Evolutionary conservation across 1,140 invertebrate species (phyloP).

Genomic region (Coelopa frigida): DNA sequence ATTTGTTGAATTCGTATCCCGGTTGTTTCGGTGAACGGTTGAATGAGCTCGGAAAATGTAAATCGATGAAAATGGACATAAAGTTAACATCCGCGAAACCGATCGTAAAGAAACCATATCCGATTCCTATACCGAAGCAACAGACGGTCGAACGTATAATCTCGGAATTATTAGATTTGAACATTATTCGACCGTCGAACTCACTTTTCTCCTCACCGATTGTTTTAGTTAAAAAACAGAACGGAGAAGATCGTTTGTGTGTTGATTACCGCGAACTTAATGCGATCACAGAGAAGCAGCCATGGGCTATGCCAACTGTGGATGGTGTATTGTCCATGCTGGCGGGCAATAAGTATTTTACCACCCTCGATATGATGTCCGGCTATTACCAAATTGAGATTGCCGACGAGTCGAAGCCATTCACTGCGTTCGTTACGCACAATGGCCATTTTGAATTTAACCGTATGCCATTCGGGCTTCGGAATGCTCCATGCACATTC

Average conservation of each 20-base stretch:
- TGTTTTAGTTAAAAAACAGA: constrained; percentile 10
- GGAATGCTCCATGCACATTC: constrained; percentile 1
- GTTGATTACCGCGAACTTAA: constrained; percentile 9
- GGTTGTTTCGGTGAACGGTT: no score
- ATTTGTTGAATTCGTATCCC: no score
- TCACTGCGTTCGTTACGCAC: constrained; percentile 21
- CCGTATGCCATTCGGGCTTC: constrained; percentile 4
- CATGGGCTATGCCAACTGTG: constrained; percentile 13
- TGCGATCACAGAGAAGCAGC: constrained; percentile 12
- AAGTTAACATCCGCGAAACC: no score
- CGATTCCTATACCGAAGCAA: no score
- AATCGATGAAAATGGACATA: no score
- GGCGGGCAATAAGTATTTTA: constrained; percentile 9
- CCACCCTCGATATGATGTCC: constrained; percentile 16
- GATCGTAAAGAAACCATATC: no score
- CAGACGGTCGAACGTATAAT: constrained; percentile 1
- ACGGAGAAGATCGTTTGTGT: constrained; percentile 12
- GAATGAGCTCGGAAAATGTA: no score
- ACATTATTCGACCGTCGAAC: constrained; percentile 33
- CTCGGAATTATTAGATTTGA: no score
- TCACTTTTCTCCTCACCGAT: constrained; percentile 40
- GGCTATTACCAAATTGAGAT: constrained; percentile 22
- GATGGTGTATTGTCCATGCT: constrained; percentile 6
- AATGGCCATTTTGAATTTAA: constrained; percentile 7
- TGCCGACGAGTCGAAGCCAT: constrained; percentile 12